Conservation (phyloP, 2,797 vertebrate genomes). For the Gymnoscopelus microlampas region DNA sequence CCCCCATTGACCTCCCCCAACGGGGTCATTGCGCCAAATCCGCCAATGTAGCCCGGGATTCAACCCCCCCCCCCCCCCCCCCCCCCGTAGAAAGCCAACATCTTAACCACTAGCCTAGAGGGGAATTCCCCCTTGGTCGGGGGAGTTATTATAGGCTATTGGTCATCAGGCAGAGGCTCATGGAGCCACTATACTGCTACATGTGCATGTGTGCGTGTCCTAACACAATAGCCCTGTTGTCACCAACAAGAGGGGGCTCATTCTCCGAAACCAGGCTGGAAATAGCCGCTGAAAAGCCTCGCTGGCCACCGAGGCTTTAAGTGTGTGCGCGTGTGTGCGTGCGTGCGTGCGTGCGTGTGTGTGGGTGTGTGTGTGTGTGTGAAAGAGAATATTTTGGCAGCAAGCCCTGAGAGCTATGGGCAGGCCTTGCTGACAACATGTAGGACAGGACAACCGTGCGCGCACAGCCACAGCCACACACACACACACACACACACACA, state of each 20-base stretch:
- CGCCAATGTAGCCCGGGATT: too few relatives aligned
- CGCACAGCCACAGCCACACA: background rate
- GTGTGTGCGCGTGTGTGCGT: slow-evolving; percentile 25
- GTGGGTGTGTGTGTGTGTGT: background rate
- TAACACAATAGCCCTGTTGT: slow-evolving; percentile 59
- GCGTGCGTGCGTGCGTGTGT: background rate
- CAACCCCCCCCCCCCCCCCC: too few relatives aligned
- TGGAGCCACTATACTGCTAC: too few relatives aligned
- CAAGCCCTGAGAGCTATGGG: slow-evolving; percentile 47
- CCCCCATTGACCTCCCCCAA: too few relatives aligned
- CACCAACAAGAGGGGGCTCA: slow-evolving; percentile 29
- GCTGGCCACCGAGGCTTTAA: slow-evolving; percentile 18
- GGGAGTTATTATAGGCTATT: too few relatives aligned
- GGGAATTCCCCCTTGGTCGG: too few relatives aligned
- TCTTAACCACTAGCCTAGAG: too few relatives aligned
- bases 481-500: slow-evolving; percentile 14
- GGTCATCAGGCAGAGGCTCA: too few relatives aligned
- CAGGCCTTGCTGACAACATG: slow-evolving; percentile 34
- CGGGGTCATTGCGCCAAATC: too few relatives aligned
- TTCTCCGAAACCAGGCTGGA: slow-evolving; percentile 58
- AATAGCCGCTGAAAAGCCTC: slow-evolving; percentile 58
- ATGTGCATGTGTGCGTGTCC: slow-evolving; percentile 10
- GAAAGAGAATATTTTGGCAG: slow-evolving; percentile 43
- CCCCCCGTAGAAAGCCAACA: too few relatives aligned
- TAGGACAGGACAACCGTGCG: slow-evolving; percentile 30